Base-by-base conservation (phyloP, 2,888 invertebrate species). In the Drosophila eohydei region DNA sequence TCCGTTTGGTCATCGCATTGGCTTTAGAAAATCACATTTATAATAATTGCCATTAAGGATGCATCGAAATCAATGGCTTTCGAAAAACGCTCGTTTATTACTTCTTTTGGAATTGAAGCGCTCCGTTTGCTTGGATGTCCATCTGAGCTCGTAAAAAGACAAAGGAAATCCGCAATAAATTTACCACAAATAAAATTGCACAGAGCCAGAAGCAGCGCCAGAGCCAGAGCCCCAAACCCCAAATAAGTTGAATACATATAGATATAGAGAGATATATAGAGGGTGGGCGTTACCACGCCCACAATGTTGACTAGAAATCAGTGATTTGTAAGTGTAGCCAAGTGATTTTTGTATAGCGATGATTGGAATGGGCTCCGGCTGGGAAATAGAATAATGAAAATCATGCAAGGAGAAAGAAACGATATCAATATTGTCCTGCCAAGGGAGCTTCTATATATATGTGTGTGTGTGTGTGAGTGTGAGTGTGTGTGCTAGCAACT, bases 321-420 rank as follows among this genome's bases (percentile, higher is more conserved):
- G 88, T 83, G 88, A 86, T 88, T 86, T 81, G 81, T 74, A 75
- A 83, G 80, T 87, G 84, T 87, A 76, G 80, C 83, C 71, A 61
- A 76, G 70, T 68, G 67, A 71, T 57, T 66, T 67, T 60, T 58
- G 65, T 51, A 50, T 46, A 46, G 61, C 54, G 51, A 63, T 63
- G 57, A 36, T 21, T 26, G 21, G 44, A 48, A 9, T 30, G n/a
- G 56, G 56, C 16, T 34, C 21, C 16, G 51, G 43, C 11, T 11
- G 51, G 62, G 50, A 84, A 82, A 81, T 88, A 71, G 79, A 79
- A 88, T 83, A 86, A 85, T 86, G 83, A 88, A 85, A 83, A 86
- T 83, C 73, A 76, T 65, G 81, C 79, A 76, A 75, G 74, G 74
- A 72, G 74, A 77, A 84, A 65, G 74, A 70, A 83, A 77, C 77